A percentile compares a stretch with the other conserved stretches of the same genome.
Conservation (phyloP, 35 echinoderm and acorn worm species). For the Acanthaster planci region DNA sequence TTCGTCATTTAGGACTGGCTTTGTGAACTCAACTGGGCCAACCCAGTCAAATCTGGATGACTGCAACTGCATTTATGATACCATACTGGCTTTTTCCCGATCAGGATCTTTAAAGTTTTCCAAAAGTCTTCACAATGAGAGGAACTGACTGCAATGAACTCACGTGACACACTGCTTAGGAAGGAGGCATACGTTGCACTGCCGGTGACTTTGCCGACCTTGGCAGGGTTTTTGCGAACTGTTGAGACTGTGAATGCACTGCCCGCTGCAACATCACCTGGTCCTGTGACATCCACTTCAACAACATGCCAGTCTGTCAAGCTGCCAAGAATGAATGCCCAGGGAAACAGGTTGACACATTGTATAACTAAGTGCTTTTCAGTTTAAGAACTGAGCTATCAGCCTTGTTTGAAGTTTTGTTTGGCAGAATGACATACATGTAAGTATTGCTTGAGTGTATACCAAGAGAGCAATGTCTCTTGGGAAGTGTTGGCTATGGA, state of each 20-base stretch:
- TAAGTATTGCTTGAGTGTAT: too few relatives aligned
- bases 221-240: conserved; percentile 82
- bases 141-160: conserved; percentile 26
- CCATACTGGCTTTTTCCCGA: too few relatives aligned
- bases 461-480: too few relatives aligned
- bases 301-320: conserved; percentile 81
- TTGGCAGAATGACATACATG: too few relatives aligned
- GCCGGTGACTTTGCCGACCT: conserved; percentile 80
- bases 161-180: conserved; percentile 82
- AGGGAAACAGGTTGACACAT: background rate
- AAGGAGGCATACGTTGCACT: conserved; percentile 91
- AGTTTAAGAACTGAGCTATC: too few relatives aligned
- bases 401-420: too few relatives aligned
- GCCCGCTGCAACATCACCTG: conserved; percentile 53
- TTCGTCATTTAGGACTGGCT: too few relatives aligned
- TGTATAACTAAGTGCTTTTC: too few relatives aligned
- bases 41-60: background rate
- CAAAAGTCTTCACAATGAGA: background rate
- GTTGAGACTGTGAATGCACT: conserved; percentile 82
- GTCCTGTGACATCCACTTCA: conserved; percentile 92
- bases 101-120: too few relatives aligned
- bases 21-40: background rate
- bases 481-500: too few relatives aligned
- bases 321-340: conserved; percentile 23
- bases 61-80: too few relatives aligned